Percentiles rank a stretch among this genome's conserved stretches.
Conservation (phyloP, 2,113 vertebrate species). For the Gavialis gangeticus region DNA sequence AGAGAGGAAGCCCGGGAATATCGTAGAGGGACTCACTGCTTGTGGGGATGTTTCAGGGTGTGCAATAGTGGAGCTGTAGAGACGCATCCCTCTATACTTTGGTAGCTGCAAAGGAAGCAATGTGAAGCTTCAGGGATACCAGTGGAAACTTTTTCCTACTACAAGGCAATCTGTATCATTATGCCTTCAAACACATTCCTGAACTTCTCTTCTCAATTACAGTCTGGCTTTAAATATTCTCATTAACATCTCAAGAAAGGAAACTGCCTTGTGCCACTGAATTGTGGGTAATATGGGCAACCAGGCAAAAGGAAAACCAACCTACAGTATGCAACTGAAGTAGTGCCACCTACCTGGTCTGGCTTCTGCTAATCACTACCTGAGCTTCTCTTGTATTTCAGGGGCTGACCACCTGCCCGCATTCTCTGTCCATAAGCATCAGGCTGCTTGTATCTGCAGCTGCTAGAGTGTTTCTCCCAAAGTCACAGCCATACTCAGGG, state of each 20-base stretch:
- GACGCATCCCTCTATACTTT: too few species aligned
- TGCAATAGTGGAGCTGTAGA: neutral
- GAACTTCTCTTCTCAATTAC: neutral
- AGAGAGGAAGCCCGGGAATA: neutral
- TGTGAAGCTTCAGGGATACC: neutral
- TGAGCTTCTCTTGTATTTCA: neutral
- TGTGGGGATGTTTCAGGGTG: neutral
- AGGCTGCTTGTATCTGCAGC: accelerated
- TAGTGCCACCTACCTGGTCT: accelerated
- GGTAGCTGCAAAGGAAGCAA: neutral
- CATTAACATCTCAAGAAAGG: neutral
- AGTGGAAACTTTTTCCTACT: neutral
- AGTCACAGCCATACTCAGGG: neutral
- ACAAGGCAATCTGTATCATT: neutral
- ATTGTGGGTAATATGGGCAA: neutral
- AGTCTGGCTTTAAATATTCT: neutral
- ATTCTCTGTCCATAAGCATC: neutral
- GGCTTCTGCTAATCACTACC: neutral
- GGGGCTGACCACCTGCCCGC: neutral
- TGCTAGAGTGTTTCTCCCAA: neutral
- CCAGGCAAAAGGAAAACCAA: neutral
- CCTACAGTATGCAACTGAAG: accelerated
- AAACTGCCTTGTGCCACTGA: neutral
- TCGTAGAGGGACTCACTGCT: neutral
- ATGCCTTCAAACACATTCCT: neutral